Evolutionary conservation across 1,140 invertebrate species (phyloP), one percentile per base, ranked within the genome.

Genomic region (Neodiprion lecontei): DNA sequence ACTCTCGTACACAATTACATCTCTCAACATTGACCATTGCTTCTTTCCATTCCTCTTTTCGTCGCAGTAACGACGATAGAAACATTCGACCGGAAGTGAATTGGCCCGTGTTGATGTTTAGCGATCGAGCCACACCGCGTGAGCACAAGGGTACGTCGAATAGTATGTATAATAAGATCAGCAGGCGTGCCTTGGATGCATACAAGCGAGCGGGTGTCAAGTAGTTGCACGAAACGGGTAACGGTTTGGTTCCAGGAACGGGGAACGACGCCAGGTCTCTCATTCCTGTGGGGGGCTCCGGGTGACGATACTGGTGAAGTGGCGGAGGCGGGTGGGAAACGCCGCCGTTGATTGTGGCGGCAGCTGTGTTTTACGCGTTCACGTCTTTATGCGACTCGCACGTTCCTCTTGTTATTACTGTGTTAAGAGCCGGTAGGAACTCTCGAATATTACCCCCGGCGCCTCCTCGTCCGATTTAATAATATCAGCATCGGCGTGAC

Each of bases 321-420:
- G 11, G 53, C 11, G 53, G 53, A 40, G 28, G 28, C 5, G 28
- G 28, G 28, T 40, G 28, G 28, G 28, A 40, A 40, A 40, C 28
- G 28, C 28, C 28, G 28, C 4, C 82, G 83, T 85, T 85, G 83
- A 85, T 85, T 84, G 83, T 81, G 76, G 78, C 79, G 79, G 80
- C 81, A 81, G 82, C 82, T 85, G 83, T 84, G 80, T 84, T 84
- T 84, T 83, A 84, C 81, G 79, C 79, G 74, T 74, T 74, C 75
- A 67, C 79, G 71, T 77, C 77, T 78, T 72, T 61, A 61, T 61
- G 53, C 53, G 53, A 61, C 53, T 61, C 53, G 53, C 53, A 61
- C 53, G 53, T 61, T 61, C 53, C 53, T 61, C 53, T 61, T 61
- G 53, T 61, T 61, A 61, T 61, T 61, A 61, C 53, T 61, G 9